Percentiles rank a stretch among this genome's conserved stretches.
Evolutionary conservation across 92 coral and sea anemone genomes (phyloP).

Genomic region (Scolanthus callimorphus): DNA sequence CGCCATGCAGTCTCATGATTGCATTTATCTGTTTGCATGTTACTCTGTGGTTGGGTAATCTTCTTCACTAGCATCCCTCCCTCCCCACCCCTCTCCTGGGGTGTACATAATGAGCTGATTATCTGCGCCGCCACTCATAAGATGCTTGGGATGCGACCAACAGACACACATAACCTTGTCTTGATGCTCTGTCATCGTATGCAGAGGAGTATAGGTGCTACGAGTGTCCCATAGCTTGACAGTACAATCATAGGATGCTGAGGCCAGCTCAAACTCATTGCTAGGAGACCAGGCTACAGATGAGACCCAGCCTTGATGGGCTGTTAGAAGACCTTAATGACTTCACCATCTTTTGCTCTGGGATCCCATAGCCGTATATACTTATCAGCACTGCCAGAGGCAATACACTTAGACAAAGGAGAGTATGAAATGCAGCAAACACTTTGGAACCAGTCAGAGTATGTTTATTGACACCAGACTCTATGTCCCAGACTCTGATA

Average conservation of each 20-base stretch:
- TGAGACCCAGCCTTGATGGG: slow-evolving; percentile 98
- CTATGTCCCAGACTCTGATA: slow-evolving; percentile 86
- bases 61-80: too few relatives aligned
- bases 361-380: slow-evolving; percentile 97
- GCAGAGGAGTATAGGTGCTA: slow-evolving; percentile 75
- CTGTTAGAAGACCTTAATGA: slow-evolving; percentile 70
- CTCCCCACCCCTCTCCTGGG: too few relatives aligned
- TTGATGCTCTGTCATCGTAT: slow-evolving; percentile 85
- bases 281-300: slow-evolving; percentile 94
- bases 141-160: slow-evolving; percentile 81
- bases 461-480: slow-evolving; percentile 82
- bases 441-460: slow-evolving; percentile 94
- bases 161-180: slow-evolving; percentile 95
- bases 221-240: slow-evolving; percentile 97
- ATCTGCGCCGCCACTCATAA: slow-evolving; percentile 93
- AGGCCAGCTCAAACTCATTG: slow-evolving; percentile 77
- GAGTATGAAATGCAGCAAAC: slow-evolving; percentile 88
- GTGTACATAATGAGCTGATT: slow-evolving; percentile 88
- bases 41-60: too few relatives aligned
- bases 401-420: slow-evolving; percentile 61
- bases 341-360: slow-evolving; percentile 85
- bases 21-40: too few relatives aligned
- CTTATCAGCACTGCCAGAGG: slow-evolving; percentile 89
- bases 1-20: too few relatives aligned
- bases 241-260: slow-evolving; percentile 92